These are phyloP conservation scores for Setipinna tenuifilis DNA, from an alignment of 2,797 vertebrate species.

Conservation along the genomic window DNA sequence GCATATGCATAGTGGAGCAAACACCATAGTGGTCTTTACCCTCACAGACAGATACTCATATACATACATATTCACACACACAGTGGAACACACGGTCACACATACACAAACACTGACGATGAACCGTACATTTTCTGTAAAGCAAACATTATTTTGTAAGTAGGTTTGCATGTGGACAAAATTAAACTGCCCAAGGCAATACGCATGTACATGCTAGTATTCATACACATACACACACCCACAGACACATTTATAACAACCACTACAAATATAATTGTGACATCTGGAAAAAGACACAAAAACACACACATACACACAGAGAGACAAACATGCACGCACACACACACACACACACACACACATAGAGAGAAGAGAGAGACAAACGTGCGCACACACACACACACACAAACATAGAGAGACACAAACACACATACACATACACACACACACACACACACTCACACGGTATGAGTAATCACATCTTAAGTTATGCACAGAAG, in stretches of 20 bases:
- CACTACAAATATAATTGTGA: no score
- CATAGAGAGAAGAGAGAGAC: no score
- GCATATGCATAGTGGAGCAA: no score
- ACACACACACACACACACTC: neutral
- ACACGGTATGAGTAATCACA: neutral
- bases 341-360: slow-evolving; percentile 17
- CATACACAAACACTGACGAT: neutral
- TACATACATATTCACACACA: no score
- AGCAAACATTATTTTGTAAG: slow-evolving; percentile 6
- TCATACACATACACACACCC: neutral
- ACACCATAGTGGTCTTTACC: no score
- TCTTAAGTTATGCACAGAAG: neutral
- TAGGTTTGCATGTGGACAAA: neutral
- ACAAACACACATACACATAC: neutral
- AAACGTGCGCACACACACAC: no score
- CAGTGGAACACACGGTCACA: no score
- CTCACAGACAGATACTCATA: no score
- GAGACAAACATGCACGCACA: slow-evolving; percentile 12
- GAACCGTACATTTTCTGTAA: neutral
- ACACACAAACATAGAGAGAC: no score
- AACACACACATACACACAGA: neutral
- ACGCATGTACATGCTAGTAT: neutral
- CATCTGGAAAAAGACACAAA: neutral
- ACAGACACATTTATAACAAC: no score
- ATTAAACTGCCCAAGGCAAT: neutral